These are phyloP conservation scores for Antheraea mylitta DNA, from an alignment of 1,140 invertebrate species.

Conservation along the genomic window DNA sequence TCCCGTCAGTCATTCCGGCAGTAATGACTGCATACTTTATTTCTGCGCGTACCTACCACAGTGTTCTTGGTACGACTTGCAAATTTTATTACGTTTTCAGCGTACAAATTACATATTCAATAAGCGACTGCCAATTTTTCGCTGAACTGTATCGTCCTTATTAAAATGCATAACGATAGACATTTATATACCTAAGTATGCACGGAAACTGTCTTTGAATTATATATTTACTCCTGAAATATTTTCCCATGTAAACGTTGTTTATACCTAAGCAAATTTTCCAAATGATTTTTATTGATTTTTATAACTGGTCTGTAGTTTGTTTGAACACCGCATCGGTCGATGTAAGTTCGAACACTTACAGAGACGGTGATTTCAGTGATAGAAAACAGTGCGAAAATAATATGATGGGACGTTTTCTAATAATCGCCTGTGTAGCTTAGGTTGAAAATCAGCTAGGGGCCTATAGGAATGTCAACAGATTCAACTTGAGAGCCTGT, in stretches of 20 bases:
- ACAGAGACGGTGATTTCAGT: too few relatives aligned
- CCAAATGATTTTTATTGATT: too few relatives aligned
- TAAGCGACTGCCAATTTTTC: neutral
- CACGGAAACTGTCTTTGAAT: neutral
- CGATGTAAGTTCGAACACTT: too few relatives aligned
- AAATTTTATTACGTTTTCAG: slow-evolving; percentile 6
- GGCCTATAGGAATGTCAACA: too few relatives aligned
- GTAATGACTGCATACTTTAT: slow-evolving; percentile 9
- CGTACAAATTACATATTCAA: neutral
- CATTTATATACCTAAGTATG: neutral
- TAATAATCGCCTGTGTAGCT: too few relatives aligned
- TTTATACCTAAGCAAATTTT: neutral
- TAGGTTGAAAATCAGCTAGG: too few relatives aligned
- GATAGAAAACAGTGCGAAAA: too few relatives aligned
- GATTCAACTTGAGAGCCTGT: too few relatives aligned
- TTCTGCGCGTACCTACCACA: neutral
- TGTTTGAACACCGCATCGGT: too few relatives aligned
- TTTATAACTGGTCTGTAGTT: too few relatives aligned
- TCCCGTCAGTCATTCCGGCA: neutral
- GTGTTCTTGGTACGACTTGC: slow-evolving; percentile 9
- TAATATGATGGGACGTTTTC: too few relatives aligned
- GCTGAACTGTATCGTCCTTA: neutral
- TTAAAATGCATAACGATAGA: neutral
- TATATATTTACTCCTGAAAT: neutral
- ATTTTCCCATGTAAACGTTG: neutral